Evolutionary conservation across 2,888 invertebrate species (phyloP).

Genomic region (Agrochola macilenta): DNA sequence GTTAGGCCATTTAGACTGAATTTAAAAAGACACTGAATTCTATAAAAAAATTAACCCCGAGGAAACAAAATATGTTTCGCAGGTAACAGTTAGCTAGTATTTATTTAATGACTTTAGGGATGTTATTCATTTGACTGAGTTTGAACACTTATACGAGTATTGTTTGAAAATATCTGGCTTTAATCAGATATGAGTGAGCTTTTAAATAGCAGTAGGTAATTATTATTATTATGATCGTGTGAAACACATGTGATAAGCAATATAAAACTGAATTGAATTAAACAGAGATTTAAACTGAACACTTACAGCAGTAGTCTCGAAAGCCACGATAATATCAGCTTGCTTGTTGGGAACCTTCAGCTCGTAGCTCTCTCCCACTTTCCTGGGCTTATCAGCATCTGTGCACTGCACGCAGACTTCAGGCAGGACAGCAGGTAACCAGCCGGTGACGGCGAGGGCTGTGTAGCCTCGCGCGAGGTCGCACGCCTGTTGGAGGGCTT

Average conservation of each 20-base stretch:
- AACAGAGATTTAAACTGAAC: neutral
- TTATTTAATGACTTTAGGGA: neutral
- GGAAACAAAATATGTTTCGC: neutral
- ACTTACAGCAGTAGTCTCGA: constrained; percentile 90
- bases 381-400: constrained; percentile 82
- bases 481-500: constrained; percentile 91
- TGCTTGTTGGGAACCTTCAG: constrained; percentile 93
- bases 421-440: constrained; percentile 92
- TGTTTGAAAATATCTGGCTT: neutral
- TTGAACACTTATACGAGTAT: neutral
- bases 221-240: neutral
- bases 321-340: constrained; percentile 95
- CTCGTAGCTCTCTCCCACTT: constrained; percentile 92
- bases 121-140: neutral
- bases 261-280: neutral
- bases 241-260: neutral
- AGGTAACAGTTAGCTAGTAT: neutral
- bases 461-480: constrained; percentile 93
- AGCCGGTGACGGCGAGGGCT: constrained; percentile 90
- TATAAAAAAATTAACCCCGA: neutral
- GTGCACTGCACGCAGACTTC: constrained; percentile 91
- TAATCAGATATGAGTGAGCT: neutral
- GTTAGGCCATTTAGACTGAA: neutral
- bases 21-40: neutral
- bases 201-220: neutral